A percentile compares a stretch with the other conserved stretches of the same genome.
phyloP scores from a whole-genome alignment of 23 tunicate species.

The Phallusia fumigata region DNA sequence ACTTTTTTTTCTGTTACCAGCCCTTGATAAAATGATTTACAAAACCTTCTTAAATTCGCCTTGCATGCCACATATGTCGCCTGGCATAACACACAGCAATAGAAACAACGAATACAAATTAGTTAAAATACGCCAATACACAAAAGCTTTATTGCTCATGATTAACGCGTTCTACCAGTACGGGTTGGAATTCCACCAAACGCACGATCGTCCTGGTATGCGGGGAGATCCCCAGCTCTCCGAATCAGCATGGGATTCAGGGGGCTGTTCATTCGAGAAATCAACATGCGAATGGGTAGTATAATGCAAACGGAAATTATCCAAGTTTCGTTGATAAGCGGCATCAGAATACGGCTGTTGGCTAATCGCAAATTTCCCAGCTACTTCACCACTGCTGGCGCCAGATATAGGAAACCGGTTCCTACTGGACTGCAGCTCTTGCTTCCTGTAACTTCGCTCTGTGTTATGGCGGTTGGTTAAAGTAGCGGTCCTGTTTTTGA shows the following conservation, averaged over 20 bases:
- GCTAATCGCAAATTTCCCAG: background rate
- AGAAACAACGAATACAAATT: no score
- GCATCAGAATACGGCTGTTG: background rate
- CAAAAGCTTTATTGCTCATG: no score
- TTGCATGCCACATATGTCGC: no score
- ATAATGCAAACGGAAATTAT: no score
- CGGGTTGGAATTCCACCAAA: conserved; percentile 15
- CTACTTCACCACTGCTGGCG: background rate
- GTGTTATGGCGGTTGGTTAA: background rate
- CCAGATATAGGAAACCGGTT: background rate
- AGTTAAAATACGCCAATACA: no score
- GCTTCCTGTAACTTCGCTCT: background rate
- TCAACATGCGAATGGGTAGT: background rate
- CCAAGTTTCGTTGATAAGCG: background rate
- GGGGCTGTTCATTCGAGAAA: background rate
- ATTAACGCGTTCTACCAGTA: background rate
- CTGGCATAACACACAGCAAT: no score
- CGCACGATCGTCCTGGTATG: background rate
- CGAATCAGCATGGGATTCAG: background rate
- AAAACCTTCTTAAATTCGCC: no score
- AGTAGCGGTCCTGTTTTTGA: background rate
- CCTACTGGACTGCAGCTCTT: background rate
- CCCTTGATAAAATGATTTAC: no score
- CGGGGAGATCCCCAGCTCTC: background rate
- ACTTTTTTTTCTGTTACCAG: no score